phyloP scores from a whole-genome alignment of 1,140 invertebrate species.

The Drosophila lowei region DNA sequence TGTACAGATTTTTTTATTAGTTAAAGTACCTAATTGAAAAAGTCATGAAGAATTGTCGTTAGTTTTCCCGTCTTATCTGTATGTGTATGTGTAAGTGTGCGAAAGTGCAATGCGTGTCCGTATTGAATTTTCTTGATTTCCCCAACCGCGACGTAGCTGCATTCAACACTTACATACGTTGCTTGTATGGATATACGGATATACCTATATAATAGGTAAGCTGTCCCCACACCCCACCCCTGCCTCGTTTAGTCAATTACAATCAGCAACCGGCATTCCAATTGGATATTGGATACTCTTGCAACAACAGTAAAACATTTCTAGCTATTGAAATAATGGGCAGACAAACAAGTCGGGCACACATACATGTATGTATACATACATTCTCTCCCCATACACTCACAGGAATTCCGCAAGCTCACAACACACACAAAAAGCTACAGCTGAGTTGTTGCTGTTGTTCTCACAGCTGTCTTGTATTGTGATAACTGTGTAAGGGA shows the following conservation, averaged over 20 bases:
- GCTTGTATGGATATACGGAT: slow-evolving; percentile 51
- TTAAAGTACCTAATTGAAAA: too few species aligned
- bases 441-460: slow-evolving; percentile 32
- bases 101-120: slow-evolving; percentile 63
- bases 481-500: slow-evolving; percentile 19
- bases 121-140: slow-evolving; percentile 75
- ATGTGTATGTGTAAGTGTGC: slow-evolving; percentile 23
- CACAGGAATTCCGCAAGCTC: background rate
- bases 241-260: background rate
- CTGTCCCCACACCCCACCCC: background rate
- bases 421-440: background rate
- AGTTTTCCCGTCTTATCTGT: background rate
- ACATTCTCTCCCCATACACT: background rate
- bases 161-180: slow-evolving; percentile 10
- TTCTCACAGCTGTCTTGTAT: slow-evolving; percentile 33
- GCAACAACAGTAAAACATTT: slow-evolving; percentile 15
- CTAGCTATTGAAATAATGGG: slow-evolving; percentile 14
- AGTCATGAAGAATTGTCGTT: too few species aligned
- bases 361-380: slow-evolving; percentile 1
- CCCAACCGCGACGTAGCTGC: slow-evolving; percentile 28
- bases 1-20: too few species aligned
- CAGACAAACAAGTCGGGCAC: slow-evolving; percentile 27
- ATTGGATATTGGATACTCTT: slow-evolving; percentile 1
- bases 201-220: slow-evolving; percentile 49
- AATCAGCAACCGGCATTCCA: slow-evolving; percentile 25